Evolutionary conservation across 2,888 invertebrate species (phyloP), one percentile per base, ranked within the genome.

Genomic region (Dinocampus coccinellae): DNA sequence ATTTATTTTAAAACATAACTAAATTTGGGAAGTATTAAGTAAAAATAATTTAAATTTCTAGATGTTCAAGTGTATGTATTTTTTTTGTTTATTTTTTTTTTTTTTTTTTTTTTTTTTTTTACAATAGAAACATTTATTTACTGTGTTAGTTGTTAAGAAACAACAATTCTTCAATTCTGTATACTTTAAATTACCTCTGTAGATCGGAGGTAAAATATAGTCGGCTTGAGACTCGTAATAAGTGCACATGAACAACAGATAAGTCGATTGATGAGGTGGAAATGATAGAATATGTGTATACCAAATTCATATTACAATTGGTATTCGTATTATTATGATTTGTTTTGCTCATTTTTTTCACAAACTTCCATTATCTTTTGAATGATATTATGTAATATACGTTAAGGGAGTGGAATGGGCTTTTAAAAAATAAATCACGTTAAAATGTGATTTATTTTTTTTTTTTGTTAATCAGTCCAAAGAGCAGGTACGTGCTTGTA

Each of bases 41-140:
- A n/a, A n/a, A n/a, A n/a, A n/a, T n/a, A n/a, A n/a, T n/a, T n/a
- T n/a, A n/a, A n/a, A n/a, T 24, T 6, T 47, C 34, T 55, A 7
- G 29, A 29, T 29, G 7, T 29, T 29, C 7, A 29, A 4, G 29
- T 29, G 7, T 29, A 29, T 29, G 7, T 29, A 29, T 29, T 29
- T 29, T 29, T 29, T n/a, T n/a, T n/a, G n/a, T n/a, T 29, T 13
- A 42, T 53, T 55, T 29, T 72, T 55, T 77, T 77, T 83, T n/a
- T n/a, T n/a, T n/a, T 29, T n/a, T n/a, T n/a, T n/a, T n/a, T 29
- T 13, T 55, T 53, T 55, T 29, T 72, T 55, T 77, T 77, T 83
- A 83, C 83, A 84, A 85, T 85, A 84, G 84, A 85, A 85, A 85
- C 85, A 85, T 85, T 85, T 85, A 85, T 85, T 85, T 76, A 80